A percentile compares a stretch with the other conserved stretches of the same genome.
phyloP scores from a whole-genome alignment of 2,797 vertebrate genomes.

The Leptodactylus fallax region DNA sequence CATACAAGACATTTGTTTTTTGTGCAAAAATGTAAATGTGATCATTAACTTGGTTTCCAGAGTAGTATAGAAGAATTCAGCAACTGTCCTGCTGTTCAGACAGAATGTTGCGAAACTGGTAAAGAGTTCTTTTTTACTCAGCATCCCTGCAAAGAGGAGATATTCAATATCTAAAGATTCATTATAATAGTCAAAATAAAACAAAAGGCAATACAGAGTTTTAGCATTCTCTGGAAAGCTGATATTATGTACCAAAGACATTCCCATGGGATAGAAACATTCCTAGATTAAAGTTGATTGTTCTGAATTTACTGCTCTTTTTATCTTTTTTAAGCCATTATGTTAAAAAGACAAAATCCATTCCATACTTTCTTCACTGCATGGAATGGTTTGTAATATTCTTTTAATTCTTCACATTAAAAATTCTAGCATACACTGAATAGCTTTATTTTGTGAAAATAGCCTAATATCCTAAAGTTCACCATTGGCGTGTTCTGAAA shows the following conservation, averaged over 20 bases:
- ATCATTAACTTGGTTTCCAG: constrained; percentile 49
- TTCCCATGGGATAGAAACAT: constrained; percentile 38
- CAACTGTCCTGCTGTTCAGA: constrained; percentile 49
- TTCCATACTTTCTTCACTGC: constrained; percentile 42
- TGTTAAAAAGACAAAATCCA: constrained; percentile 36
- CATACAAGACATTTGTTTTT: constrained; percentile 19
- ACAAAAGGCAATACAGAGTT: constrained; percentile 43
- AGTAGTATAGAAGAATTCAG: constrained; percentile 29
- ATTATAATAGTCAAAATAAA: constrained; percentile 18
- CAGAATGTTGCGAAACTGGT: constrained; percentile 50
- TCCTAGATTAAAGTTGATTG: constrained; percentile 30
- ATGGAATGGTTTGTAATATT: constrained; percentile 32
- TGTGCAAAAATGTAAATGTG: constrained; percentile 56
- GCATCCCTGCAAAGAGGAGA: constrained; percentile 47
- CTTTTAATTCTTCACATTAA: constrained; percentile 42
- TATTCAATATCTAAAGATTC: constrained; percentile 53
- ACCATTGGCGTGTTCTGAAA: constrained; percentile 22
- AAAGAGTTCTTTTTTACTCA: constrained; percentile 43
- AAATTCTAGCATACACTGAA: constrained; percentile 21
- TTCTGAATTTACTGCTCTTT: background rate
- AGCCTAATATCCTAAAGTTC: constrained; percentile 24
- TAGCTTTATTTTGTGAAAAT: constrained; percentile 8
- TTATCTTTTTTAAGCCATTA: constrained; percentile 28
- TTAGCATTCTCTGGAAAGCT: constrained; percentile 38
- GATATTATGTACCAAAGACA: constrained; percentile 41